These are phyloP conservation scores for Muscicapa comitata DNA, from an alignment of 2,797 vertebrate genomes.

Conservation along the genomic window DNA sequence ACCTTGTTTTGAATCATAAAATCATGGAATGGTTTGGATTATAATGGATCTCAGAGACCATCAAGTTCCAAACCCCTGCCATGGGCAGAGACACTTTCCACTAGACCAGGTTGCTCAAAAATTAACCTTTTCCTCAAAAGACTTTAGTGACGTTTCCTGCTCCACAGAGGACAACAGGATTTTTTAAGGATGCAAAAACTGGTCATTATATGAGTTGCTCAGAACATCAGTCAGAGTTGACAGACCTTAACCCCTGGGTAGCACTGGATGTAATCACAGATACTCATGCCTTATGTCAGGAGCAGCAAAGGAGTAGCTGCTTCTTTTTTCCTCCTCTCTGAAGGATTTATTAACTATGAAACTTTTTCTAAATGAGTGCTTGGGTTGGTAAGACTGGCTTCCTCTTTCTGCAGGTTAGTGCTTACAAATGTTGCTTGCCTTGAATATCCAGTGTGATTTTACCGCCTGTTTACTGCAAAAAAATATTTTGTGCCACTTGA, in stretches of 20 bases:
- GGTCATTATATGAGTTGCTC: not conserved
- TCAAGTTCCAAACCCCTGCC: not conserved
- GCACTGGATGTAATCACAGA: not conserved
- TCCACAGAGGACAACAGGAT: rapidly evolving
- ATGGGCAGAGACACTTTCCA: not conserved
- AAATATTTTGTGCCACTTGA: not conserved
- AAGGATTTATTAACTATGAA: not conserved
- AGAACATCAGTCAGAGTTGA: not conserved
- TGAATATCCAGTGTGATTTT: not conserved
- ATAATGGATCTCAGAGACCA: not conserved
- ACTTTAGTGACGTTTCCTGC: not conserved
- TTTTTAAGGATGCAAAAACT: not conserved
- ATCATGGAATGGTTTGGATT: not conserved
- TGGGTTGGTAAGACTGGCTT: not conserved
- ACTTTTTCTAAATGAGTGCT: not conserved
- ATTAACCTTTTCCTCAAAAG: not conserved
- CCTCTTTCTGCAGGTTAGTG: not conserved
- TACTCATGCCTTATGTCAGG: not conserved
- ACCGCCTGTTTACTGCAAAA: not conserved
- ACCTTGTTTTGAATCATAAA: not conserved
- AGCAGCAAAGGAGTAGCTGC: not conserved
- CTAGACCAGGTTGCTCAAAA: not conserved
- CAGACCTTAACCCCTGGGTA: not conserved
- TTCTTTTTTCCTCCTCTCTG: not conserved
- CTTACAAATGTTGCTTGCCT: not conserved